These are phyloP conservation scores for Myiozetetes cayanensis DNA, from an alignment of 2,113 vertebrate species.

Conservation along the genomic window DNA sequence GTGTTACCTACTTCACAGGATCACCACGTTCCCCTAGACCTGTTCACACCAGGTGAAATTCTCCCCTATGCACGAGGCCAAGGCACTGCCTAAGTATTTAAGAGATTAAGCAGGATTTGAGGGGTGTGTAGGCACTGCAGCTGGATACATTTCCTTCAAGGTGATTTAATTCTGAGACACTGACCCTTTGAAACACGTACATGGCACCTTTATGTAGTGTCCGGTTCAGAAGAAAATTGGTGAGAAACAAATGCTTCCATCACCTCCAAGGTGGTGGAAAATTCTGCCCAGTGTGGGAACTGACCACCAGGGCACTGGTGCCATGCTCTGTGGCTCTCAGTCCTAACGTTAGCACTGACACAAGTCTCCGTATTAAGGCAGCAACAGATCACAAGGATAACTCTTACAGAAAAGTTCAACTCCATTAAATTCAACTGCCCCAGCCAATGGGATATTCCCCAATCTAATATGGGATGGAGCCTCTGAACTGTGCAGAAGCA, in stretches of 20 bases:
- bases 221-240: not conserved
- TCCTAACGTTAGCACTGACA: not conserved
- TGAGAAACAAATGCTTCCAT: not conserved
- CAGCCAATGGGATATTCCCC: not conserved
- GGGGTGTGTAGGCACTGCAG: not conserved
- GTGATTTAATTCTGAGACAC: not conserved
- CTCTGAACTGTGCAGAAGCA: not conserved
- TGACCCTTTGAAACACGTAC: not conserved
- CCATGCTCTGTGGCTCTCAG: not conserved
- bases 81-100: not conserved
- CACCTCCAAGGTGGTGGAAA: not conserved
- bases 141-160: not conserved
- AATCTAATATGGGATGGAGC: fast-evolving
- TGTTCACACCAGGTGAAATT: not conserved
- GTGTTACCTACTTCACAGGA: constrained; percentile 23
- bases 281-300: not conserved
- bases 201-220: not conserved
- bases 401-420: not conserved
- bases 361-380: not conserved
- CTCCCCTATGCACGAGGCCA: not conserved
- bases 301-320: not conserved
- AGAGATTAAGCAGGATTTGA: constrained; percentile 27
- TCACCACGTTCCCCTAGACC: constrained; percentile 6
- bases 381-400: not conserved
- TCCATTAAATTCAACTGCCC: not conserved